These are phyloP conservation scores for Luscinia luscinia DNA, from an alignment of 2,797 vertebrate genomes.

Conservation along the genomic window DNA sequence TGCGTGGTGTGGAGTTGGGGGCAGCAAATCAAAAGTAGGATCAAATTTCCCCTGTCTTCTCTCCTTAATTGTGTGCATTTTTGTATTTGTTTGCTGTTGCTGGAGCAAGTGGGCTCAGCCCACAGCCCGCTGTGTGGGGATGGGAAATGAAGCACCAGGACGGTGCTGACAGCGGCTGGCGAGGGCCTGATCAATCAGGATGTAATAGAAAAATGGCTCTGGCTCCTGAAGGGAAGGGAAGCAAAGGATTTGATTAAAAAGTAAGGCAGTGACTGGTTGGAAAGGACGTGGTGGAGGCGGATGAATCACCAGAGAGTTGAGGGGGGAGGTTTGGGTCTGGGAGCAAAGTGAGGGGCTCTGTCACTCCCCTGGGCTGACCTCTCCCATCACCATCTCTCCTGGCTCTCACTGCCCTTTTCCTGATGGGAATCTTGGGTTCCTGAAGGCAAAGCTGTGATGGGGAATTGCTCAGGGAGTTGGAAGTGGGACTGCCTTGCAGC, in stretches of 20 bases:
- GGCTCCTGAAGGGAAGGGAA: conserved; percentile 25
- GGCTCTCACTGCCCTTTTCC: background rate
- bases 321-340: background rate
- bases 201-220: conserved; percentile 28
- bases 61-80: background rate
- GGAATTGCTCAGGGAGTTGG: background rate
- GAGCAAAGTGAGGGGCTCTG: background rate
- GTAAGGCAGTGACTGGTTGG: background rate
- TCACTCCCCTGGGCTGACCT: background rate
- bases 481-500: rapidly evolving
- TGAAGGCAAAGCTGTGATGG: background rate
- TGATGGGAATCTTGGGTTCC: background rate
- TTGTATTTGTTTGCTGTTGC: background rate
- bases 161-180: background rate
- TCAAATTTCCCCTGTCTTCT: background rate
- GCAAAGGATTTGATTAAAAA: conserved; percentile 54
- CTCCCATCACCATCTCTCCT: rapidly evolving
- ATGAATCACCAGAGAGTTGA: background rate
- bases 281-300: background rate
- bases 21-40: background rate
- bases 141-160: conserved; percentile 15
- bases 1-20: background rate
- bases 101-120: background rate
- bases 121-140: conserved; percentile 35
- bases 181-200: conserved; percentile 41